Conservation (phyloP, 37 sponge, comb jelly and placozoan species). For the Ephydatia muelleri region DNA sequence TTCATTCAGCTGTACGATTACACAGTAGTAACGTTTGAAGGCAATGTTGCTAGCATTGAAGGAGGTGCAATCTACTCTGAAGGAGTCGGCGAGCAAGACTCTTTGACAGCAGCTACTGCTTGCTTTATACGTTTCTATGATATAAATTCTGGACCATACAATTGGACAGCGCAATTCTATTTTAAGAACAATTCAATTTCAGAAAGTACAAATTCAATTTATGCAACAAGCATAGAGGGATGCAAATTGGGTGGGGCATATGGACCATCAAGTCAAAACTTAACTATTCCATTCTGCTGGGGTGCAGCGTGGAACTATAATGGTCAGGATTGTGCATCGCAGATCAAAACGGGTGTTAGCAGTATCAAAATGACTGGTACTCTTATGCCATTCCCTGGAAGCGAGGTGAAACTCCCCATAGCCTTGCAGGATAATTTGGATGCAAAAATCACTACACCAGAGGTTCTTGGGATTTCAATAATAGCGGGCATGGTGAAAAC, state of each 20-base stretch:
- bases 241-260: constrained; percentile 38
- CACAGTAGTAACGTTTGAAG: not conserved
- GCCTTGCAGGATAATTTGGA: not conserved
- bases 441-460: not conserved
- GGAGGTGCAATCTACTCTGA: constrained; percentile 28
- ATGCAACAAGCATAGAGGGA: constrained; percentile 34
- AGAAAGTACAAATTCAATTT: constrained; percentile 33
- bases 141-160: not conserved
- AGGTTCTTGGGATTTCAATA: not conserved
- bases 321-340: not conserved
- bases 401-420: not conserved
- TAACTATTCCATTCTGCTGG: not conserved
- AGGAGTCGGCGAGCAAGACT: constrained; percentile 11
- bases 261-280: not conserved
- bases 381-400: constrained; percentile 25
- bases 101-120: not conserved
- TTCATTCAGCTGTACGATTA: constrained; percentile 2
- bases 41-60: not conserved
- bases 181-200: not conserved
- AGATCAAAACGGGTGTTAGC: not conserved
- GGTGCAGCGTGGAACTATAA: constrained; percentile 31
- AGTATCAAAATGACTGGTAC: constrained; percentile 9
- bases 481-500: not conserved
- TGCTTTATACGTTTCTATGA: constrained; percentile 31
- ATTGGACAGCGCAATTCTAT: not conserved